Evolutionary conservation across 2,888 invertebrate species (phyloP), one percentile per base, ranked within the genome.

Genomic region (Lasius platythorax): DNA sequence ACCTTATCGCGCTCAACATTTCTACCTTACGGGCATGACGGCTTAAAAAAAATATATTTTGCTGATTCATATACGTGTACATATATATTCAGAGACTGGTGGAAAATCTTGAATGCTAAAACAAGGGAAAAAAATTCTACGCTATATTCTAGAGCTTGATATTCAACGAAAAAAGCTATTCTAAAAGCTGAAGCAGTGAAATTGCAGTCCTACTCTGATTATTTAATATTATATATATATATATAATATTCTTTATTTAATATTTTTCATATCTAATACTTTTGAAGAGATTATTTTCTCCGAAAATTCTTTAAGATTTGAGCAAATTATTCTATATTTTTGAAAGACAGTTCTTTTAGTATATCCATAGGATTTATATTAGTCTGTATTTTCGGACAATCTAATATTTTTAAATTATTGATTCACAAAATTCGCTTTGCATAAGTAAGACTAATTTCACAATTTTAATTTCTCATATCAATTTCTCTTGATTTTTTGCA

Each of bases 1-100:
- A 87, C 73, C 88, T 92, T 92, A 92, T 91, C 91, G 89, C 74
- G 74, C 66, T 81, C 88, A 82, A 88, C 86, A 74, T 86, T 86
- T 75, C 78, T 85, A 84, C 81, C 82, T 85, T 76, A 67, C 68
- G 33, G 70, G 58, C 43, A 56, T 40, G 28, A 73, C 50, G 56
- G 53, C 73, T 82, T 76, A 53, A 75, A 73, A 76, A 67, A 67
- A 56, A 23, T 56, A 56, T n/a, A n/a, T 28, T 30, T 53, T 30
- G 30, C 67, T 56, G 30, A 78, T 67, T 76, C 53, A 66, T 37
- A n/a, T 66, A 18, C 53, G 15, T 33, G n/a, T 68, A 81, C 73
- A 63, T 50, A 46, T 40, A 4, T 15, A 12, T 37, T 18, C 50
- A 11, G 23, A 75, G 6, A 64, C 50, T n/a, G 4, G 15, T 46